Evolutionary conservation across 2,113 vertebrate genomes (phyloP), one percentile per base, ranked within the genome.

Genomic region (Helogale parvula): DNA sequence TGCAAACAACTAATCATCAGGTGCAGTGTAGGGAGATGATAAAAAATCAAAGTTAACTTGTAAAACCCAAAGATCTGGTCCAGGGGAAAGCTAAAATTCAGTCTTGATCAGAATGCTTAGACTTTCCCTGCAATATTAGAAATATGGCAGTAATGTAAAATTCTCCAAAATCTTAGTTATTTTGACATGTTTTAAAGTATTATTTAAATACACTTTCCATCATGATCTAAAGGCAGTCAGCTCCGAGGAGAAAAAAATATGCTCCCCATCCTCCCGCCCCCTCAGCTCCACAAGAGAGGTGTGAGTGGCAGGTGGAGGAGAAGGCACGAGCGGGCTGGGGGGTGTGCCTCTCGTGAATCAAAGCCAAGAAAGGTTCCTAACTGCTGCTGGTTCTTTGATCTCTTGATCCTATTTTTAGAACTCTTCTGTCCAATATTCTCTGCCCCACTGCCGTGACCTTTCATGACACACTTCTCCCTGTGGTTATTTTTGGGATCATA

Each of bases 321-420:
- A 72, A 74, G 47, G 47, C 85, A 33, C 0, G 7, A 79, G 52
- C 54, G 50, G 57, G 38, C 52, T 33, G 33, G 79, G 4, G 35
- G 87, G 33, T 3, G 50, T 47, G 50, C 69, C 47, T 35, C 54
- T n/a, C 65, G 79, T 80, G 89, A 87, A 45, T 90, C 68, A 88
- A 90, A 89, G 72, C 88, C 96, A 96, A 65, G 89, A 96, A 96
- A 54, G 31, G 41, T 93, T 88, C 88, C 94, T 97, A 29, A 7
- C 65, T 29, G 45, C 83, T 65, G 41, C 96, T 90, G 90, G 66
- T 85, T 84, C 97, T 98, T 96, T 98, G 97, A 96, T 98, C 91
- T 94, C 94, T 77, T 23, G 52, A 52, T 71, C 33, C 96, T 98
- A 98, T 98, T 96, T 98, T 98, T 98, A 98, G 98, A 96, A 86